Evolutionary conservation across 2,797 vertebrate genomes (phyloP).

Genomic region (Ciconia nigra): DNA sequence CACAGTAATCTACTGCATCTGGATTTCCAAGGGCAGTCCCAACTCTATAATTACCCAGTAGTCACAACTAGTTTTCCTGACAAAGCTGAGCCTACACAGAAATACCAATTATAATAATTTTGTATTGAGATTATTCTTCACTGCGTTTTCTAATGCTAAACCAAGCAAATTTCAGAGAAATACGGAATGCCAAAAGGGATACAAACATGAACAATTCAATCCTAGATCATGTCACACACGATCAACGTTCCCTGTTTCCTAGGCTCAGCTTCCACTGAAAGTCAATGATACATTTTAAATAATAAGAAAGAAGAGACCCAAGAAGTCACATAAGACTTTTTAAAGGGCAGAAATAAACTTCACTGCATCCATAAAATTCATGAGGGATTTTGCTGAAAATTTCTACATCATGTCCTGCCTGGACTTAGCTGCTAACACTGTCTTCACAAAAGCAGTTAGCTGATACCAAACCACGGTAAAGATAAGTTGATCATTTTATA

Average conservation of each 20-base stretch:
- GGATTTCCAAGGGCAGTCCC: slow-evolving; percentile 14
- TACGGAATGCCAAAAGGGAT: background rate
- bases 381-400: background rate
- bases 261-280: background rate
- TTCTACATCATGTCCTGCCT: background rate
- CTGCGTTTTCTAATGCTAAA: background rate
- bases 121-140: background rate
- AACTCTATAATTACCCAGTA: background rate
- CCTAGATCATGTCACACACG: background rate
- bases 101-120: background rate
- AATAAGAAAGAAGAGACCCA: background rate
- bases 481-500: background rate
- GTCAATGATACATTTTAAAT: background rate
- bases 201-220: background rate
- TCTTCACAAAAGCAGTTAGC: background rate
- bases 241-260: background rate
- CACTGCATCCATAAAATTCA: background rate
- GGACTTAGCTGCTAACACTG: background rate
- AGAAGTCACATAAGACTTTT: background rate
- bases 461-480: background rate
- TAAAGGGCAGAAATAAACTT: background rate
- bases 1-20: background rate
- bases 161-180: background rate
- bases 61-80: slow-evolving; percentile 2
- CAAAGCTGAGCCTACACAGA: background rate